phyloP scores from a whole-genome alignment of 2,113 vertebrate genomes.

The Dipodomys stephensi region DNA sequence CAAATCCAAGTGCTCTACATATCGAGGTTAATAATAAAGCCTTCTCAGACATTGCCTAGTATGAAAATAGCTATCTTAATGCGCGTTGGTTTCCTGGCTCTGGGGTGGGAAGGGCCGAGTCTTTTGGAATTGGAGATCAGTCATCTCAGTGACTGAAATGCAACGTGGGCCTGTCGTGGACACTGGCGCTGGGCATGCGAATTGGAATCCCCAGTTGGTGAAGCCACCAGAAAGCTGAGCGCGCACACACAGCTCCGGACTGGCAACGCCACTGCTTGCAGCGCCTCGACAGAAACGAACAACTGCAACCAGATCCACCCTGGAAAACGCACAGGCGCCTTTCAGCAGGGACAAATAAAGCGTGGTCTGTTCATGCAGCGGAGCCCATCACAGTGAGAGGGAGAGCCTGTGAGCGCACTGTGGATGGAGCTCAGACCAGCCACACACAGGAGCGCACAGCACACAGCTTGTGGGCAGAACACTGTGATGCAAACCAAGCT shows the following conservation, averaged over 20 bases:
- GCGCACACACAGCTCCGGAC: neutral
- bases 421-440: neutral
- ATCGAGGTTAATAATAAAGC: constrained; percentile 16
- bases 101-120: neutral
- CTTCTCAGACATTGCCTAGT: neutral
- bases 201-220: neutral
- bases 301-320: neutral
- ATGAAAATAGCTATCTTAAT: neutral
- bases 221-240: neutral
- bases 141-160: constrained; percentile 1
- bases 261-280: neutral
- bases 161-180: no score
- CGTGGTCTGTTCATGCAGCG: neutral
- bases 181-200: neutral
- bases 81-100: neutral
- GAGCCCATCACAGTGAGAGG: neutral
- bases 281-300: neutral
- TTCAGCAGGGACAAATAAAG: neutral
- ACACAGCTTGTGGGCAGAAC: no score
- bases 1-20: neutral
- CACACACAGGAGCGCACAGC: neutral
- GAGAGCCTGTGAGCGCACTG: neutral
- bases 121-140: constrained; percentile 25
- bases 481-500: no score
- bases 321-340: neutral